Percentiles rank a stretch among this genome's conserved stretches.
These are phyloP conservation scores for Choristoneura fumiferana DNA, from an alignment of 1,140 invertebrate species.

Conservation along the genomic window DNA sequence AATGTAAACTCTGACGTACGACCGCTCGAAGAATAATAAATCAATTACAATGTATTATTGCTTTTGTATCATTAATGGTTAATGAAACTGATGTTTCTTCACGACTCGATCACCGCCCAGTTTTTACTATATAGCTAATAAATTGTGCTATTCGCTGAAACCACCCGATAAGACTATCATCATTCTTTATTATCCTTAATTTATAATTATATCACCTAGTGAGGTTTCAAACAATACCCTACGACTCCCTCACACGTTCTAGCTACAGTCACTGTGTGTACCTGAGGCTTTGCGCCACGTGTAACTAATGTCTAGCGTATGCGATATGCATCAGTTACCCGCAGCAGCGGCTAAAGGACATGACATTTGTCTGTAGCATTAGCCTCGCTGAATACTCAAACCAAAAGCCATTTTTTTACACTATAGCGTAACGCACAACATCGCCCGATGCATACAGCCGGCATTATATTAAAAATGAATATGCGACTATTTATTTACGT, in stretches of 20 bases:
- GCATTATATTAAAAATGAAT: background rate
- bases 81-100: constrained; percentile 27
- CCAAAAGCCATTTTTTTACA: background rate
- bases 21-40: constrained; percentile 23
- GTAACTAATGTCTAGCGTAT: background rate
- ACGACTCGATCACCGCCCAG: constrained; percentile 42
- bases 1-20: constrained; percentile 10
- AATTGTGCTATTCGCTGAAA: constrained; percentile 67
- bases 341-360: background rate
- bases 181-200: constrained; percentile 54
- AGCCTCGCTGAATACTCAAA: constrained; percentile 13
- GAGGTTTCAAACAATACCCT: constrained; percentile 75
- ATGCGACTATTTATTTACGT: constrained; percentile 14
- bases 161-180: constrained; percentile 48
- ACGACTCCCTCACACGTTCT: constrained; percentile 55
- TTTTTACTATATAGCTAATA: constrained; percentile 58
- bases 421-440: background rate
- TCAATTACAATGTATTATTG: constrained; percentile 47
- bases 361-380: background rate
- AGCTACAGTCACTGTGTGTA: too few species aligned
- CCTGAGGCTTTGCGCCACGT: too few species aligned
- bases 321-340: background rate
- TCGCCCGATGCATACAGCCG: background rate
- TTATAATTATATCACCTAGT: constrained; percentile 71
- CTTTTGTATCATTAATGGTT: constrained; percentile 40